Evolutionary conservation across 1,140 invertebrate species (phyloP), one percentile per base, ranked within the genome.

Genomic region (Diabrotica virgifera): DNA sequence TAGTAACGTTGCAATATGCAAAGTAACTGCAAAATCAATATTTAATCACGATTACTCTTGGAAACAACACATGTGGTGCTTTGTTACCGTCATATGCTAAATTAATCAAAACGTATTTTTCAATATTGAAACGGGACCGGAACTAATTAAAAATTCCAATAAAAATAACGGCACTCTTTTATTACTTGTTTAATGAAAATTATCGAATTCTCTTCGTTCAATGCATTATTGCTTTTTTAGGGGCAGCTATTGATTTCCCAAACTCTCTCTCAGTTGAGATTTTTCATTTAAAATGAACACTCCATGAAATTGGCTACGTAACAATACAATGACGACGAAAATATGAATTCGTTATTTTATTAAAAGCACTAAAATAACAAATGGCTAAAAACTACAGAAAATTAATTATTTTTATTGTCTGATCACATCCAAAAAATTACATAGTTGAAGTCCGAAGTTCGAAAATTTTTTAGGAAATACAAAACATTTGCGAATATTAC

Each of bases 91-190:
- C 68, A 68, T 68, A 72, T 68, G 70, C 58, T 72, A 72, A 72
- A 72, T 72, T 72, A 72, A 72, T 72, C 70, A 72, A 65, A 72
- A 70, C 68, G 70, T 69, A 66, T 72, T 72, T 72, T 70, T 72
- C 70, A 61, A 72, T 72, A 70, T 70, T 64, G 70, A 67, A 72
- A 70, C 68, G 66, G 61, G 68, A 72, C 65, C 65, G 65, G 65
- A 59, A 55, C 59, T 70, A 72, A 72, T 72, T 72, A 68, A 72
- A 72, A 72, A 70, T 72, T 72, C 69, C 70, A 70, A 72, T 70
- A 72, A 69, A 72, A 72, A 68, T 72, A 72, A 72, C 70, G 68
- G 52, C 68, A 61, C 65, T 70, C 65, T 72, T 72, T 59, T 70
- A 70, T 70, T 58, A 63, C 70, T 61, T 62, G 63, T 67, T 57